phyloP scores from a whole-genome alignment of 2,888 invertebrate species.

The Sinhomidia bicolor region DNA sequence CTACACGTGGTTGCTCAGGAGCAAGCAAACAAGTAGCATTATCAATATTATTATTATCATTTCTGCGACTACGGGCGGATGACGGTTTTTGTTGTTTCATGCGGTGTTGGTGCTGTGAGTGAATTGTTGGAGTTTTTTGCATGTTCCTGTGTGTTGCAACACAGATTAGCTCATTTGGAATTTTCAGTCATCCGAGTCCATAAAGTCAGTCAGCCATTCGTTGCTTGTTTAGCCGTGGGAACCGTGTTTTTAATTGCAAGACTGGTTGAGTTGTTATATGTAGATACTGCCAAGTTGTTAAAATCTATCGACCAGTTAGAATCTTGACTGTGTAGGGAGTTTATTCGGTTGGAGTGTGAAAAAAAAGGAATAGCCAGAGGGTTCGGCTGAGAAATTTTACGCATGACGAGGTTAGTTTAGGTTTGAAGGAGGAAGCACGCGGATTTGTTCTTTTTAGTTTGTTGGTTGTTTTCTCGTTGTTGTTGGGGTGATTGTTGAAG shows the following conservation, averaged over 20 bases:
- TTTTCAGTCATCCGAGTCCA: slow-evolving; percentile 5
- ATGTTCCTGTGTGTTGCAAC: slow-evolving; percentile 23
- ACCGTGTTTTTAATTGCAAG: slow-evolving; percentile 19
- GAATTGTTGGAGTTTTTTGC: neutral
- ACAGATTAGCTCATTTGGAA: neutral
- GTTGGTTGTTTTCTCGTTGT: no score
- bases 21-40: no score
- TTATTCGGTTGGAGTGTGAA: no score
- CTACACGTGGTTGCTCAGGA: no score
- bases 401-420: neutral
- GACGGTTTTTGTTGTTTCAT: no score
- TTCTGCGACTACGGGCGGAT: neutral
- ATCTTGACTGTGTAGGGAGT: no score
- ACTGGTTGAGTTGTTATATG: slow-evolving; percentile 8
- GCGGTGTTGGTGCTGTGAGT: neutral
- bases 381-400: neutral
- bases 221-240: slow-evolving; percentile 1
- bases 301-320: neutral
- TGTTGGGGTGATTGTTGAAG: neutral
- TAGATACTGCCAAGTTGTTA: neutral
- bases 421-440: neutral
- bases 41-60: no score
- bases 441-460: neutral
- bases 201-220: neutral
- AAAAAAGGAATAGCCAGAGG: no score